Percentiles rank a stretch among this genome's conserved stretches.
phyloP scores from a whole-genome alignment of 2,113 vertebrate genomes.

The Dicrurus megarhynchus region DNA sequence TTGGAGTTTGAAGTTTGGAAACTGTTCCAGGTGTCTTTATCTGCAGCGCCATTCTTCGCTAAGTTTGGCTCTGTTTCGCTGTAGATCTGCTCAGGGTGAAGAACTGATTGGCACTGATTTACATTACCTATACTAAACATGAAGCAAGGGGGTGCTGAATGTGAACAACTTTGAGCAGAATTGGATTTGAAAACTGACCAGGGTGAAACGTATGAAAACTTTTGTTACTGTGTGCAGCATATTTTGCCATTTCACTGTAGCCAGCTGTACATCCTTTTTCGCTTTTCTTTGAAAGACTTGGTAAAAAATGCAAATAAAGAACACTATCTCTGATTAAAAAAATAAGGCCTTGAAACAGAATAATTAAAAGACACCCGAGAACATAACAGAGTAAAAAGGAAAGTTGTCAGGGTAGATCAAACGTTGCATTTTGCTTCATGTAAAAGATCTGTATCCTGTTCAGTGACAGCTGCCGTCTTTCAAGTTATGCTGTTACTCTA shows the following conservation, averaged over 20 bases:
- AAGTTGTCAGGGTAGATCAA: neutral
- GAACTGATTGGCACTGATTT: neutral
- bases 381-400: neutral
- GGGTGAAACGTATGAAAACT: neutral
- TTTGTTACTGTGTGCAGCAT: neutral
- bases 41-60: neutral
- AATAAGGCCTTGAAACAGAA: neutral
- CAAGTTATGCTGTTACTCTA: neutral
- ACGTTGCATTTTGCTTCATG: neutral
- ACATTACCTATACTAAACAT: accelerated
- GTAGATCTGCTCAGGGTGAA: neutral
- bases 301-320: neutral
- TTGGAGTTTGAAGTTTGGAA: neutral
- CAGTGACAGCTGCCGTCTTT: neutral
- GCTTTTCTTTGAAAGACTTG: neutral
- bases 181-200: accelerated
- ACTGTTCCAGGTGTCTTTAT: neutral
- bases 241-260: neutral
- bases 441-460: neutral
- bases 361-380: neutral
- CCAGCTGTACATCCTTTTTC: neutral
- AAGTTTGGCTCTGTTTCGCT: neutral
- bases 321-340: neutral
- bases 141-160: neutral
- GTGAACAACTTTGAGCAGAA: neutral